Evolutionary conservation across 2,113 vertebrate genomes (phyloP).

Genomic region (Oreochromis tanganicae): DNA sequence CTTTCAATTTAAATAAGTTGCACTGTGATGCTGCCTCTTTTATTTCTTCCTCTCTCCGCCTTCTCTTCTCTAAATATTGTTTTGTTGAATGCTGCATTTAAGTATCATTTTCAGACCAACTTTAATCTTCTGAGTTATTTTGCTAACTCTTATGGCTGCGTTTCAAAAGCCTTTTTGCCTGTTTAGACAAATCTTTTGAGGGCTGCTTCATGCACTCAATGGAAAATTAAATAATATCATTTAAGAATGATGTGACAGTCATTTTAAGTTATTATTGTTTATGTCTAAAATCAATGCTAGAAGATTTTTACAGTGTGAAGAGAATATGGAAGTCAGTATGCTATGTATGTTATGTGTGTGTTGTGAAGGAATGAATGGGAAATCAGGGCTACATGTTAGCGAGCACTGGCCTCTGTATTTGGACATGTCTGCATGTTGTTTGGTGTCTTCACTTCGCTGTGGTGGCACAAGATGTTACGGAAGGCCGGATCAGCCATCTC

Average conservation of each 20-base stretch:
- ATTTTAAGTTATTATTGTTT: neutral
- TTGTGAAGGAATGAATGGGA: neutral
- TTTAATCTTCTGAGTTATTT: conserved; percentile 20
- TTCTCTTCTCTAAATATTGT: neutral
- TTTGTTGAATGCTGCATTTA: neutral
- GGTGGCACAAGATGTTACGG: conserved; percentile 4
- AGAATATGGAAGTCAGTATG: neutral
- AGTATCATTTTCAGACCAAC: neutral
- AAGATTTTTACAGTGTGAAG: neutral
- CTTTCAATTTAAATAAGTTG: conserved; percentile 6
- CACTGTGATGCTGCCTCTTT: neutral
- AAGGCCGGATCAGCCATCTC: conserved; percentile 41
- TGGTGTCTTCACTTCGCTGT: conserved; percentile 27
- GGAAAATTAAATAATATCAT: neutral
- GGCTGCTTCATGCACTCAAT: neutral
- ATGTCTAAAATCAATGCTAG: neutral
- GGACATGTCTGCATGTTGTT: conserved; percentile 31
- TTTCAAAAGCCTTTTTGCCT: conserved; percentile 6
- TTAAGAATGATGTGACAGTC: neutral
- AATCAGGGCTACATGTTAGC: neutral
- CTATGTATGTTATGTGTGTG: neutral
- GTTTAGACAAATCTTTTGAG: neutral
- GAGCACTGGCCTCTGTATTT: neutral
- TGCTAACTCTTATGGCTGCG: neutral
- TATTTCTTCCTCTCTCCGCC: neutral